Evolutionary conservation across 2,888 invertebrate genomes (phyloP).

Genomic region (Merodon equestris): DNA sequence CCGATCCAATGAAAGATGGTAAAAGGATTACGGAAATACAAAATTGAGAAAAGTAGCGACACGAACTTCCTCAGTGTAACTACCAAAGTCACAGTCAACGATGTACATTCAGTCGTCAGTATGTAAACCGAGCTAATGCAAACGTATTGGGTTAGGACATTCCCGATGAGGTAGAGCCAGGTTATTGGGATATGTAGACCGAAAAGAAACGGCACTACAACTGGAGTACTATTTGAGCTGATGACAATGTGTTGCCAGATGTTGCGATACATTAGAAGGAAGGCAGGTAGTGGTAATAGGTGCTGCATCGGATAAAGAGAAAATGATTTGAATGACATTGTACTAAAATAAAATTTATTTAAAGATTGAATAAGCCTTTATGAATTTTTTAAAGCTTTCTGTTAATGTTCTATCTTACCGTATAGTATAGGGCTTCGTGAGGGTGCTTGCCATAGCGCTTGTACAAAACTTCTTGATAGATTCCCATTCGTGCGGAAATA

Average conservation of each 20-base stretch:
- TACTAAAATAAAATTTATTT: too few relatives aligned
- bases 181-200: constrained; percentile 85
- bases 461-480: constrained; percentile 94
- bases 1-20: constrained; percentile 95
- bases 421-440: constrained; percentile 91
- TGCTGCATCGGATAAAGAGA: constrained; percentile 82
- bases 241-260: constrained; percentile 87
- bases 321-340: background rate
- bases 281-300: constrained; percentile 92
- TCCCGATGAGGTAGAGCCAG: constrained; percentile 88
- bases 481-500: constrained; percentile 96
- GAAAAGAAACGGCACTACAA: constrained; percentile 78
- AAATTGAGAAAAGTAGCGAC: constrained; percentile 95
- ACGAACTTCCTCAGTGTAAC: constrained; percentile 97
- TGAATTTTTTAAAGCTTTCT: too few relatives aligned
- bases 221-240: constrained; percentile 83
- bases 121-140: constrained; percentile 98
- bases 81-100: constrained; percentile 96
- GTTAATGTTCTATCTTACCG: constrained; percentile 83
- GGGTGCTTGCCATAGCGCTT: constrained; percentile 93
- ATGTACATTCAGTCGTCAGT: constrained; percentile 95
- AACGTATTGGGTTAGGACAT: constrained; percentile 93
- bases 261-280: constrained; percentile 88
- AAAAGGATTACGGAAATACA: constrained; percentile 95
- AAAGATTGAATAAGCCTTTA: too few relatives aligned